Percentiles rank a stretch among this genome's conserved stretches.
Evolutionary conservation across 2,797 vertebrate genomes (phyloP).

Genomic region (Neoniphon sammara): DNA sequence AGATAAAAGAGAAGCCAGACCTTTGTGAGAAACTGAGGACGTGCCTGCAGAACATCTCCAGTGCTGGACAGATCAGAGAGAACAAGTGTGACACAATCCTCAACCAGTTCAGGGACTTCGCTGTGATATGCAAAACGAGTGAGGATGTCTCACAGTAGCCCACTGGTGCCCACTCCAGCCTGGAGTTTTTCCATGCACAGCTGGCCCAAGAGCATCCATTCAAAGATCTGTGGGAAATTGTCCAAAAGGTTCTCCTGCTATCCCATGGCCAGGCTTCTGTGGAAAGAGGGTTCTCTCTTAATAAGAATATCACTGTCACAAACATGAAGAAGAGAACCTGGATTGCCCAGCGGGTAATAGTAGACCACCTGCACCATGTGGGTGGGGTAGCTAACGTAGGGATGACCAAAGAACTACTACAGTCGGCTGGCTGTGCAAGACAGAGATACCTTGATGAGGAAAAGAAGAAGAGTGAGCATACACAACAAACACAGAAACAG

Average conservation of each 20-base stretch:
- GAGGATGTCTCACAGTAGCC: conserved; percentile 24
- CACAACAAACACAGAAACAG: conserved; percentile 17
- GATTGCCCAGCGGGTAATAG: not conserved
- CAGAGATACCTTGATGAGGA: conserved; percentile 18
- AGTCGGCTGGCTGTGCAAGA: conserved; percentile 20
- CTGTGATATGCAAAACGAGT: conserved; percentile 11
- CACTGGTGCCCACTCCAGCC: conserved; percentile 19
- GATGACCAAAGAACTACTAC: conserved; percentile 14
- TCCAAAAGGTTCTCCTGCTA: conserved; percentile 19
- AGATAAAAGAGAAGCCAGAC: conserved; percentile 27
- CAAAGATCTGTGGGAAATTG: conserved; percentile 20
- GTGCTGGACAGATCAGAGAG: conserved; percentile 17
- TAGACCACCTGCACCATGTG: conserved; percentile 1
- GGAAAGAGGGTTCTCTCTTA: conserved; percentile 29
- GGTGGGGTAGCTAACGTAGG: not conserved
- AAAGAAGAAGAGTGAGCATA: conserved; percentile 1
- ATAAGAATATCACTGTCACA: conserved; percentile 11
- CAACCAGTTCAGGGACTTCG: conserved; percentile 21
- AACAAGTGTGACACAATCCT: conserved; percentile 30
- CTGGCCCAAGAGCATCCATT: conserved; percentile 16
- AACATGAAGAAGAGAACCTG: not conserved
- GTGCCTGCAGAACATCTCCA: conserved; percentile 23
- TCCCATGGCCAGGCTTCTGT: conserved; percentile 31
- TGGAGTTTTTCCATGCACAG: conserved; percentile 28
- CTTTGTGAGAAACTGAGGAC: conserved; percentile 22